Evolutionary conservation across 92 coral and sea anemone genomes (phyloP).

Genomic region (Epizoanthus scotinus): DNA sequence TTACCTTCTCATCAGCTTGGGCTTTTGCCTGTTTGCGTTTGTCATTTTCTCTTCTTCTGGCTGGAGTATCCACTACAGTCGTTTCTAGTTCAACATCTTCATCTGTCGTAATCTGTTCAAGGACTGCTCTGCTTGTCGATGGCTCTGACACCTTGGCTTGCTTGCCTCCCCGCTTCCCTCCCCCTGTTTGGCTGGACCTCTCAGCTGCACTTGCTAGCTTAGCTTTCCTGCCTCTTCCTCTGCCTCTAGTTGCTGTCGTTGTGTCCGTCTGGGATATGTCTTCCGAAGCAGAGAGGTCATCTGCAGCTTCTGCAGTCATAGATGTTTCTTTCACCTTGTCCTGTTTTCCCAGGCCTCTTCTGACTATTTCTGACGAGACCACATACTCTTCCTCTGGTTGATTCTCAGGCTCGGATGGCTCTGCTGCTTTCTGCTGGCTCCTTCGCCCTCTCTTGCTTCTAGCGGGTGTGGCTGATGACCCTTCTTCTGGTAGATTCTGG

Average conservation of each 20-base stretch:
- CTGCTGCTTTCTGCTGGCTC: too few relatives aligned
- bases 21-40: conserved; percentile 26
- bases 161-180: conserved; percentile 47
- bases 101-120: conserved; percentile 33
- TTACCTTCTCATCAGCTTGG: not conserved
- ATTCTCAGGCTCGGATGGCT: not conserved
- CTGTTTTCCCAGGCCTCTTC: not conserved
- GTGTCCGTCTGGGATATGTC: not conserved
- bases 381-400: not conserved
- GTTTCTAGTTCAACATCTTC: conserved; percentile 7
- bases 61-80: not conserved
- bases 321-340: not conserved
- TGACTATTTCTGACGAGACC: not conserved
- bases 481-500: too few relatives aligned
- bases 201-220: not conserved
- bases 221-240: not conserved
- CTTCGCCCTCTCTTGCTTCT: too few relatives aligned
- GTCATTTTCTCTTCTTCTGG: conserved; percentile 36
- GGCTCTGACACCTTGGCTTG: conserved; percentile 21
- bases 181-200: not conserved
- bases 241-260: not conserved
- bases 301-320: not conserved
- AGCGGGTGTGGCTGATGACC: too few relatives aligned
- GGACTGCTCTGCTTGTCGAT: conserved; percentile 22
- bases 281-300: conserved; percentile 6